A percentile compares a stretch with the other conserved stretches of the same genome.
phyloP scores from a whole-genome alignment of 2,888 invertebrate species.

The Heliconius aoede region DNA sequence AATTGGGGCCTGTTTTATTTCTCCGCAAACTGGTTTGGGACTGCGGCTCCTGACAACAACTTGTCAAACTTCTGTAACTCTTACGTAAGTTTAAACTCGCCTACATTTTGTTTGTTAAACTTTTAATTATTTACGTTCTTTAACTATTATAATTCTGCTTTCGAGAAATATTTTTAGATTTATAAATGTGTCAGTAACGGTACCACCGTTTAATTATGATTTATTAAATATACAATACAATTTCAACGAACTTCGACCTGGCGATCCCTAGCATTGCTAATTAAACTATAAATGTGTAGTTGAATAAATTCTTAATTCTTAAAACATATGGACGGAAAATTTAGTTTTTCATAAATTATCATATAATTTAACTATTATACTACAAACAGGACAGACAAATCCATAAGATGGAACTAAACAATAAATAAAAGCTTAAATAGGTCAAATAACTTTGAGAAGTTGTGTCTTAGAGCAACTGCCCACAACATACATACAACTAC shows the following conservation, averaged over 20 bases:
- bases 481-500: constrained; percentile 68
- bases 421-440: constrained; percentile 33
- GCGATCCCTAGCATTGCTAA: too few relatives aligned
- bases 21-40: constrained; percentile 71
- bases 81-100: background rate
- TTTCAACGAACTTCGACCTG: background rate
- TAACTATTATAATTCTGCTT: background rate
- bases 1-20: constrained; percentile 63
- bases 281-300: too few relatives aligned
- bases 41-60: constrained; percentile 63
- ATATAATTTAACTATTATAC: background rate
- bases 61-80: constrained; percentile 60
- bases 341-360: background rate
- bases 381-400: background rate
- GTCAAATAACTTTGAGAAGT: constrained; percentile 64
- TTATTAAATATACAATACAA: background rate
- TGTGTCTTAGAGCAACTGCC: constrained; percentile 74
- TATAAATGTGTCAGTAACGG: background rate
- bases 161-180: background rate
- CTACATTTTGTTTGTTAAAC: background rate
- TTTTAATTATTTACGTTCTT: background rate
- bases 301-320: too few relatives aligned
- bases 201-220: too few relatives aligned
- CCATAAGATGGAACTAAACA: background rate
- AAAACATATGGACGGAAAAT: too few relatives aligned